phyloP scores from a whole-genome alignment of 2,113 vertebrate genomes.

The Gymnocephalus cernua region DNA sequence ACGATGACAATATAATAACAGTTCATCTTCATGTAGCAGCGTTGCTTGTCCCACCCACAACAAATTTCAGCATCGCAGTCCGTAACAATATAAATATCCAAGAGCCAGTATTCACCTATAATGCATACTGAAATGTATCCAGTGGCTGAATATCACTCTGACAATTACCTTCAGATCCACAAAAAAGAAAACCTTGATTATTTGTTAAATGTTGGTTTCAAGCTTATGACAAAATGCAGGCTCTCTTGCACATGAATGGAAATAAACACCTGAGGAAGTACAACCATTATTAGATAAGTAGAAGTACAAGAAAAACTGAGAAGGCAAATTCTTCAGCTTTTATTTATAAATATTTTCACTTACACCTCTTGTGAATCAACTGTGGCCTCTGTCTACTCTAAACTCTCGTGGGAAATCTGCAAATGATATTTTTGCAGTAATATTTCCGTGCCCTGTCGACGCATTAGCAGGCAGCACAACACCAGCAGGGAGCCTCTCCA shows the following conservation, averaged over 20 bases:
- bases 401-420: neutral
- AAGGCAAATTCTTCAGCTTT: neutral
- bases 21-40: constrained; percentile 13
- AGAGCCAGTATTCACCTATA: neutral
- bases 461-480: constrained; percentile 34
- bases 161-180: constrained; percentile 7
- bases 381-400: neutral
- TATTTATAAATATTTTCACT: constrained; percentile 17
- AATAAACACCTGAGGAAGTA: neutral
- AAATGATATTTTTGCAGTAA: constrained; percentile 17
- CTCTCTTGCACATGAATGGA: neutral
- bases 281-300: neutral
- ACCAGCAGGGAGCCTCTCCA: constrained; percentile 23
- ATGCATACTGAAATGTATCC: neutral
- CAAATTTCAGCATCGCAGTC: neutral
- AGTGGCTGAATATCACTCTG: neutral
- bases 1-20: constrained; percentile 12
- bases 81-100: constrained; percentile 1
- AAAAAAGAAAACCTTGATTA: neutral
- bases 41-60: neutral
- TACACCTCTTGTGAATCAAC: neutral
- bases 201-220: neutral
- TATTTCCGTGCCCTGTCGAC: constrained; percentile 24
- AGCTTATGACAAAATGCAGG: neutral
- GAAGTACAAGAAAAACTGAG: neutral